Base-by-base conservation (phyloP, 2,797 vertebrate genomes). In the Distichodus sexfasciatus region DNA sequence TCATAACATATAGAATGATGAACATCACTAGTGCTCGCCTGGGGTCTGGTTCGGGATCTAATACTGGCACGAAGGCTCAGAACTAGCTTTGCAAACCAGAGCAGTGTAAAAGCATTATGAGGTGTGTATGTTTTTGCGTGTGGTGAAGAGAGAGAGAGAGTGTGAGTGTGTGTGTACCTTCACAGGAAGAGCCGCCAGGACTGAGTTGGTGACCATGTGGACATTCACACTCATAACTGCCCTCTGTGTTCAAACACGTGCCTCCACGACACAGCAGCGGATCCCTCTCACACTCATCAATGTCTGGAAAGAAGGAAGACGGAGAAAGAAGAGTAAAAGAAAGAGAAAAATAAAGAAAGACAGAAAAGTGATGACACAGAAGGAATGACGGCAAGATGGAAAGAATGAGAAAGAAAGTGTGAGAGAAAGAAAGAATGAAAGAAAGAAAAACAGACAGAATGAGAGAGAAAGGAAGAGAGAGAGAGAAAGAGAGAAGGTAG, bases 281-380 rank as follows among this genome's bases (percentile, higher is more conserved):
- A 83, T 98, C 94, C 41, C 87, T 85, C 68, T 94, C 93, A n/a
- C 96, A 98, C 80, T 99, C 95, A 0, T 97, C 94, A 41, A 98
- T 88, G 26, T 98, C 96, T 98, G 85, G 31, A 6, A 23, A 33
- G 35, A 33, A 57, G 10, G 17, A 10, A 31, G 33, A 38, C 48
- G 29, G 50, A 40, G 10, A 0, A 2, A 40, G 19, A n/a, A 26
- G 3, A n/a, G 15, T 12, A 44, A 14, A 40, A n/a, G 11, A 31
- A 57, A 70, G 17, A 2, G n/a, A 36, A 5, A 9, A 17, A 36
- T 17, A 2, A 17, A 12, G 43, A 35, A 2, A 15, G 15, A 17
- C 2, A 26, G 1, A 48, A 23, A 12, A 28, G n/a, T 6, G 6
- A 36, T 38, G 6, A n/a, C 31, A 29, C 1, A 41, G 28, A 44